Conservation (phyloP, 1,140 invertebrate species). For the Orius laevigatus region DNA sequence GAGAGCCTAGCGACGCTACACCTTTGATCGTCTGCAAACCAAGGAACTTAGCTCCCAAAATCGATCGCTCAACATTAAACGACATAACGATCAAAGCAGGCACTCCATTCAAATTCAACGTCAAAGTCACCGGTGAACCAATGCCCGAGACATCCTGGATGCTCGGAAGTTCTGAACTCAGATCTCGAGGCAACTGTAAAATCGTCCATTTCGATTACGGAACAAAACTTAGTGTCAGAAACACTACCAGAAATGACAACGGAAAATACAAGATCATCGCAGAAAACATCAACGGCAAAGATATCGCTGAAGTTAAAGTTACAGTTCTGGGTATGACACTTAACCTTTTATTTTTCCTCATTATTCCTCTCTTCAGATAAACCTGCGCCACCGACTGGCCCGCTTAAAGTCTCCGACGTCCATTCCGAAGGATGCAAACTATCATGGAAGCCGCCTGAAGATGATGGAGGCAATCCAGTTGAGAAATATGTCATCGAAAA, state of each 20-base stretch:
- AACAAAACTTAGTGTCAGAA: slow-evolving; percentile 70
- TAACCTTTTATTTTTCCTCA: background rate
- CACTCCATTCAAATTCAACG: slow-evolving; percentile 63
- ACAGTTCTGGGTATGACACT: slow-evolving; percentile 53
- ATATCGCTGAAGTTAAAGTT: slow-evolving; percentile 80
- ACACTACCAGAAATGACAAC: slow-evolving; percentile 72
- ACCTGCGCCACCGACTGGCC: slow-evolving; percentile 78
- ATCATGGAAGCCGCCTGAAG: slow-evolving; percentile 76
- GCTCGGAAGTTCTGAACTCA: slow-evolving; percentile 54
- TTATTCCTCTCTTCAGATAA: slow-evolving; percentile 37
- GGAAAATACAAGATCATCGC: slow-evolving; percentile 83
- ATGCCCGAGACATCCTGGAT: slow-evolving; percentile 81
- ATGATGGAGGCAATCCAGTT: slow-evolving; percentile 78
- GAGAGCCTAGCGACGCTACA: slow-evolving; percentile 75
- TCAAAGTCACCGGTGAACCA: slow-evolving; percentile 77
- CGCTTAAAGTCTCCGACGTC: slow-evolving; percentile 71
- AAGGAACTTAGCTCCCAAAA: slow-evolving; percentile 67
- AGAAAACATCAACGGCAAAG: slow-evolving; percentile 84
- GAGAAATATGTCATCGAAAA: slow-evolving; percentile 88
- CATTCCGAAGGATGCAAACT: slow-evolving; percentile 71
- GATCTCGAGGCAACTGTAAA: slow-evolving; percentile 48
- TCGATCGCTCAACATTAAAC: slow-evolving; percentile 73
- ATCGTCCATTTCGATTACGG: slow-evolving; percentile 75
- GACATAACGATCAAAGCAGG: slow-evolving; percentile 65
- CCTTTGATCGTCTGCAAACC: slow-evolving; percentile 81